Conservation (phyloP, 2,797 vertebrate species). For the Euthynnus affinis region DNA sequence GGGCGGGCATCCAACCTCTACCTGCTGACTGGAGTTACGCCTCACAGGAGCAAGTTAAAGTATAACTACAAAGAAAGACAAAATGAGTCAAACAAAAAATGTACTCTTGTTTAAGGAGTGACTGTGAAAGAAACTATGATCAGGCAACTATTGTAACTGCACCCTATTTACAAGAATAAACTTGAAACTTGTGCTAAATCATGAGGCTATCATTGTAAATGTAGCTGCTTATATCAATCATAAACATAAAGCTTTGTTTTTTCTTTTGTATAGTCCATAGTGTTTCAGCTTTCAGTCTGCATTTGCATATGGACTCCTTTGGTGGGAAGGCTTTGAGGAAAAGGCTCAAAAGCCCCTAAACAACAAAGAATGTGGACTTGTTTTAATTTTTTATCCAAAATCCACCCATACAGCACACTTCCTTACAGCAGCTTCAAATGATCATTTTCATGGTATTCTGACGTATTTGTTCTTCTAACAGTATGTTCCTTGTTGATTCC, state of each 20-base stretch:
- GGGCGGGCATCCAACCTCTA: conserved; percentile 4
- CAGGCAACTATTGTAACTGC: neutral
- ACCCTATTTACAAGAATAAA: conserved; percentile 8
- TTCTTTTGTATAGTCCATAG: neutral
- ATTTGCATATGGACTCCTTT: conserved; percentile 33
- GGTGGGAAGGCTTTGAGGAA: conserved; percentile 40
- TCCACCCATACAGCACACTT: conserved; percentile 1
- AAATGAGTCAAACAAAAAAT: neutral
- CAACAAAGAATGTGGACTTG: conserved; percentile 40
- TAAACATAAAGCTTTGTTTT: conserved; percentile 1
- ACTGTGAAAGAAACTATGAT: neutral
- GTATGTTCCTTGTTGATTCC: neutral
- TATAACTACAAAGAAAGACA: conserved; percentile 5
- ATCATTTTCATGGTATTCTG: conserved; percentile 8
- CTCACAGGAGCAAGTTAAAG: neutral
- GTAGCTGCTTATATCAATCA: conserved; percentile 21
- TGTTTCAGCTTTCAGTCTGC: conserved; percentile 28
- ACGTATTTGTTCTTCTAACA: conserved; percentile 32
- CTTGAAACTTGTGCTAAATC: neutral
- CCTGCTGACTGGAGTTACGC: conserved; percentile 9
- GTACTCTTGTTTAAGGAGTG: neutral
- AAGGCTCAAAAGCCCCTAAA: conserved; percentile 18
- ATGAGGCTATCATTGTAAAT: neutral
- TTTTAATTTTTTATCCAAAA: conserved; percentile 34
- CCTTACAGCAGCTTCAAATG: conserved; percentile 12